phyloP scores from a whole-genome alignment of 2,888 invertebrate genomes.

The Spilarctia lutea region DNA sequence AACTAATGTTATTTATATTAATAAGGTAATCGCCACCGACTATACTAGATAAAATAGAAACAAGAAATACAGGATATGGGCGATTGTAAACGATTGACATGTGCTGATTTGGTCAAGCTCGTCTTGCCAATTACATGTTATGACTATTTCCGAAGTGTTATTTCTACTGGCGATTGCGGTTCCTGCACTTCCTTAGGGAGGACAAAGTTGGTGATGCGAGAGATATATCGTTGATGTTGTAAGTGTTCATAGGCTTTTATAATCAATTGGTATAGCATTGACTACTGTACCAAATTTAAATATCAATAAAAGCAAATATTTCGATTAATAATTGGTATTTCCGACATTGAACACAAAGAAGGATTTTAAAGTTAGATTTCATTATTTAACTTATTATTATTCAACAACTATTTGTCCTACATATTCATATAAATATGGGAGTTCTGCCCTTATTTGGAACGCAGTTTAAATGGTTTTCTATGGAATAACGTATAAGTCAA shows the following conservation, averaged over 20 bases:
- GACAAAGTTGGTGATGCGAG: background rate
- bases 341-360: background rate
- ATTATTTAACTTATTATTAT: too few species aligned
- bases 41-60: background rate
- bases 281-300: background rate
- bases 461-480: background rate
- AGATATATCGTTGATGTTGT: background rate
- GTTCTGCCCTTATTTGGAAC: background rate
- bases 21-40: background rate
- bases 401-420: background rate
- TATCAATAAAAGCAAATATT: background rate
- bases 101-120: background rate
- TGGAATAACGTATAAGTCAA: background rate
- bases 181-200: background rate
- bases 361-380: background rate
- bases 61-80: background rate
- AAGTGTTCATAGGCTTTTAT: background rate
- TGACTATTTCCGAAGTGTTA: background rate
- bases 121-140: too few species aligned
- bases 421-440: background rate
- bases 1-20: background rate
- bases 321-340: background rate
- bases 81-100: background rate
- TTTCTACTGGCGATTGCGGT: background rate
- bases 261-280: background rate